phyloP scores from a whole-genome alignment of 2,113 vertebrate genomes.

The Channa maculata region DNA sequence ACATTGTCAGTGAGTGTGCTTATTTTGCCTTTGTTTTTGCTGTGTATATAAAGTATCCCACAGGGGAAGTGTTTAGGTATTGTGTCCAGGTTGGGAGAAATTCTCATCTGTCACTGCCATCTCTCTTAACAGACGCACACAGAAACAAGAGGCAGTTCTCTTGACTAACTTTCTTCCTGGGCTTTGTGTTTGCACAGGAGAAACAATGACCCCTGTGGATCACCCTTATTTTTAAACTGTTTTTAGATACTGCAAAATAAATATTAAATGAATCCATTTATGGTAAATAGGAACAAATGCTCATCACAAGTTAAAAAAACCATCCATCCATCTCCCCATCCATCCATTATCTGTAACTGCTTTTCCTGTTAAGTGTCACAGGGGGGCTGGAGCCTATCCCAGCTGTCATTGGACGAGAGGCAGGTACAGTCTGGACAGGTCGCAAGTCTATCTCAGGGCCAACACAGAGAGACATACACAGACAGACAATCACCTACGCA shows the following conservation, averaged over 20 bases:
- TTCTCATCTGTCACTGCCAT: conserved; percentile 45
- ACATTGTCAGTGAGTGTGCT: conserved; percentile 3
- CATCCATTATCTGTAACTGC: too few species aligned
- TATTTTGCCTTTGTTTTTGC: conserved; percentile 9
- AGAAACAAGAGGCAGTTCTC: conserved; percentile 21
- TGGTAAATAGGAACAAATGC: too few species aligned
- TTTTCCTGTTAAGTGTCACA: too few species aligned
- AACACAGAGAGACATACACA: too few species aligned
- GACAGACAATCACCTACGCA: too few species aligned
- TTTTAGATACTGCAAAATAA: not conserved
- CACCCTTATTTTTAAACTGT: conserved; percentile 26
- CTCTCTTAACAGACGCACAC: conserved; percentile 25
- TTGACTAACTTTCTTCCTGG: conserved; percentile 21
- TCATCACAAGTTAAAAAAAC: too few species aligned
- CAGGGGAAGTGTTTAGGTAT: conserved; percentile 25
- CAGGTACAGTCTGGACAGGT: too few species aligned
- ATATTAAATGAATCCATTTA: conserved; percentile 1
- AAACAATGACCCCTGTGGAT: conserved; percentile 37
- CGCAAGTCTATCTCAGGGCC: too few species aligned
- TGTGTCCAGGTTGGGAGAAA: conserved; percentile 29
- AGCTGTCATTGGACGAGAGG: too few species aligned
- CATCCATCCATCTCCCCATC: too few species aligned
- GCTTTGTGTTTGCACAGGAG: conserved; percentile 42
- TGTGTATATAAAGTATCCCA: conserved; percentile 30
- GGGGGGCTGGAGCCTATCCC: too few species aligned